Evolutionary conservation across 64 coral and sea anemone species (phyloP), one percentile per base, ranked within the genome.

Genomic region (Montipora foliosa): DNA sequence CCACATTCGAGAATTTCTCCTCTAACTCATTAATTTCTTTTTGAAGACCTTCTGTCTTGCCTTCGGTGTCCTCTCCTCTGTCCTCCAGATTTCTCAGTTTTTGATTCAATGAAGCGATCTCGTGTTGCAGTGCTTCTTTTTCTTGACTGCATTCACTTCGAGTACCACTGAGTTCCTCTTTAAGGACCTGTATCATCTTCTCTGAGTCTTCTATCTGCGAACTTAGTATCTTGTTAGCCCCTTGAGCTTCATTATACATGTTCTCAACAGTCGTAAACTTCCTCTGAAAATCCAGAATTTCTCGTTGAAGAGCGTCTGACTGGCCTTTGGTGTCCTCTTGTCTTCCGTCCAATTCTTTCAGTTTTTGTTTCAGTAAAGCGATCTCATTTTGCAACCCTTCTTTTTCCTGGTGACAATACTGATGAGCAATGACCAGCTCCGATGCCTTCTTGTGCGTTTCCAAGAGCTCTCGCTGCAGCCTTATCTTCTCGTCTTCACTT

Each of bases 381-480:
- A 81, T 61, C 49, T 96, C 95, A n/a, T 96, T 93, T 47, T 96
- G 85, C 37, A 93, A 45, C 69, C 83, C 67, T 50, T 89, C 87
- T 46, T 93, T 96, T 17, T 96, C 95, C 69, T 89, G 91, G 17
- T 87, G 80, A 15, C 93, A 78, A 59, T 89, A 84, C 57, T 90
- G 88, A 22, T 90, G 93, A 15, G 87, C 49, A 58, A 90, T 90
- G 8, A 78, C 83, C 62, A 93, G 78, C 44, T 92, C 91, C 7
- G 79, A 84, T 29, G 72, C 80, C 47, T 90, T 93, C 19, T 81
- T 90, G 14, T 89, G 86, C 14, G 87, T 57, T 3, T 96, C 95
- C 67, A 90, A 74, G 29, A 87, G 72, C 50, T 96, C 87, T n/a
- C 37, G 76, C 4, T 96, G 91, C 16, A 93, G 82, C 22, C 66